Evolutionary conservation across 2,888 invertebrate genomes (phyloP).

Genomic region (Himalopsyche anomala): DNA sequence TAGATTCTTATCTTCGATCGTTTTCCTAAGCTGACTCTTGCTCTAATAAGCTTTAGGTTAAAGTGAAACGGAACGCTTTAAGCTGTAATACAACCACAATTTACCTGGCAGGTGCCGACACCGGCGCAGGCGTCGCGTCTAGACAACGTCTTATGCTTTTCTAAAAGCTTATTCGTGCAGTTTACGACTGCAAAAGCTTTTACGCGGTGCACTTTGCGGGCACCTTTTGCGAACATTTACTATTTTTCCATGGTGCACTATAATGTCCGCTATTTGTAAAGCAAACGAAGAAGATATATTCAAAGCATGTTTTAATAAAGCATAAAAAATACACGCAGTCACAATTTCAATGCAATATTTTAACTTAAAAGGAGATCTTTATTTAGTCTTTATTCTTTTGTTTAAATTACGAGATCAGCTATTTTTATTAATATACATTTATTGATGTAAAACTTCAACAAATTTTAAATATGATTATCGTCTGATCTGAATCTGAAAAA

Average conservation of each 20-base stretch:
- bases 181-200: background rate
- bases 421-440: too few relatives aligned
- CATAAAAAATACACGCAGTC: too few relatives aligned
- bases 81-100: conserved; percentile 27
- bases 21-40: background rate
- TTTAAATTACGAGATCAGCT: too few relatives aligned
- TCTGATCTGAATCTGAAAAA: too few relatives aligned
- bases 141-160: conserved; percentile 32
- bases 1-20: background rate
- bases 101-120: conserved; percentile 7
- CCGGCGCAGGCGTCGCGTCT: conserved; percentile 1
- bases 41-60: conserved; percentile 32
- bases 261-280: too few relatives aligned
- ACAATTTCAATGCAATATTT: too few relatives aligned
- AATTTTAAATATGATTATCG: too few relatives aligned
- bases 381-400: too few relatives aligned
- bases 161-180: conserved; percentile 30
- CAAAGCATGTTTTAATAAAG: too few relatives aligned
- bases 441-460: too few relatives aligned
- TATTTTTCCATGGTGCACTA: background rate
- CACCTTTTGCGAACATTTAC: background rate
- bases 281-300: too few relatives aligned
- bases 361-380: too few relatives aligned
- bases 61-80: conserved; percentile 7
- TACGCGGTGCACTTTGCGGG: background rate